A percentile compares a stretch with the other conserved stretches of the same genome.
Evolutionary conservation across 2,888 invertebrate genomes (phyloP).

Genomic region (Drepanosiphum platanoidis): DNA sequence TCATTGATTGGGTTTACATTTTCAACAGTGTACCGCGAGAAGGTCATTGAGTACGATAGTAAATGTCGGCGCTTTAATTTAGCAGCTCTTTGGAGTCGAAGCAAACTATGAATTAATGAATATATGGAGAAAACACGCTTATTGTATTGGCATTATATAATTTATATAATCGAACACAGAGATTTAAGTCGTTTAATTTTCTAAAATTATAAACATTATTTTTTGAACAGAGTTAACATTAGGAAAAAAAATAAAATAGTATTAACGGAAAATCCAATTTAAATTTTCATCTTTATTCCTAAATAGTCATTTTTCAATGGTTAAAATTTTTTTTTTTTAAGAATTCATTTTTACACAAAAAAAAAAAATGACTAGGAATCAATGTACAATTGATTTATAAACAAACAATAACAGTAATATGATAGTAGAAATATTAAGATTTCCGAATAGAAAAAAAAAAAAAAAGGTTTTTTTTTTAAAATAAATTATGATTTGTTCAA

Average conservation of each 20-base stretch:
- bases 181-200: not conserved
- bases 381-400: not conserved
- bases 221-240: not conserved
- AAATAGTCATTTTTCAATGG: not conserved
- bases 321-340: not conserved
- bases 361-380: constrained; percentile 46
- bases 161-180: constrained; percentile 7
- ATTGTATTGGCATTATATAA: not conserved
- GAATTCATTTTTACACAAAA: not conserved
- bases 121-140: not conserved
- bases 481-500: constrained; percentile 1
- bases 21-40: no score
- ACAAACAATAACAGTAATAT: constrained; percentile 30
- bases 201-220: not conserved
- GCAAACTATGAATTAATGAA: not conserved
- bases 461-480: not conserved
- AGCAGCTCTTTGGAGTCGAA: not conserved
- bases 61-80: no score
- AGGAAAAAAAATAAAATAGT: not conserved
- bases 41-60: no score
- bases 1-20: no score
- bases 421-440: not conserved
- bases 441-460: not conserved
- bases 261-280: not conserved
- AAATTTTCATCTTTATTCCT: not conserved